Evolutionary conservation across 2,888 invertebrate genomes (phyloP).

Genomic region (Spicauda simplicius): DNA sequence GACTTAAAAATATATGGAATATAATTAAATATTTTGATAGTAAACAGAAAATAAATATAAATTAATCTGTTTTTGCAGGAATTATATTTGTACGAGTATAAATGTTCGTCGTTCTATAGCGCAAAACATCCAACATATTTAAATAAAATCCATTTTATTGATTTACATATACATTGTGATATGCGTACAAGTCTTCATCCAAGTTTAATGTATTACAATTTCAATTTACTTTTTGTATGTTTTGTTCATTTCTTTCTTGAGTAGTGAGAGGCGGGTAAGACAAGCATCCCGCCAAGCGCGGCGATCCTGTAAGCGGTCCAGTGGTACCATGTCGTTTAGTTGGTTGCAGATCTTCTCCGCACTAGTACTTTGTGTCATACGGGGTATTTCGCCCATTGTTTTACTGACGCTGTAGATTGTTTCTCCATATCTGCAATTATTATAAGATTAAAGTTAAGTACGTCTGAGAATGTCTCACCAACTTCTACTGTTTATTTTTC

Average conservation of each 20-base stretch:
- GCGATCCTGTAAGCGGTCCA: slow-evolving; percentile 89
- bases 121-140: background rate
- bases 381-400: slow-evolving; percentile 90
- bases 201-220: background rate
- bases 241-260: slow-evolving; percentile 89
- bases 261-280: slow-evolving; percentile 90
- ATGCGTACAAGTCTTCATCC: background rate
- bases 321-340: slow-evolving; percentile 89
- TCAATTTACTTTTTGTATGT: slow-evolving; percentile 45
- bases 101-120: too few relatives aligned
- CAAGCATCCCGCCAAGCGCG: slow-evolving; percentile 94
- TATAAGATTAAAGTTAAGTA: background rate
- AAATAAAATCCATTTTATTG: background rate
- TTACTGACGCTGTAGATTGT: slow-evolving; percentile 87
- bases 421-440: slow-evolving; percentile 75
- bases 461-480: too few relatives aligned
- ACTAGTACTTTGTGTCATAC: slow-evolving; percentile 86
- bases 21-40: too few relatives aligned
- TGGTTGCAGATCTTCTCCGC: slow-evolving; percentile 89
- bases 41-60: too few relatives aligned
- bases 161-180: background rate
- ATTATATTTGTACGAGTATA: too few relatives aligned
- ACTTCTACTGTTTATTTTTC: too few relatives aligned
- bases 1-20: too few relatives aligned
- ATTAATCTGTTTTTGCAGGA: too few relatives aligned